phyloP scores from a whole-genome alignment of 2,888 invertebrate species.

The Cantharis lateralis region DNA sequence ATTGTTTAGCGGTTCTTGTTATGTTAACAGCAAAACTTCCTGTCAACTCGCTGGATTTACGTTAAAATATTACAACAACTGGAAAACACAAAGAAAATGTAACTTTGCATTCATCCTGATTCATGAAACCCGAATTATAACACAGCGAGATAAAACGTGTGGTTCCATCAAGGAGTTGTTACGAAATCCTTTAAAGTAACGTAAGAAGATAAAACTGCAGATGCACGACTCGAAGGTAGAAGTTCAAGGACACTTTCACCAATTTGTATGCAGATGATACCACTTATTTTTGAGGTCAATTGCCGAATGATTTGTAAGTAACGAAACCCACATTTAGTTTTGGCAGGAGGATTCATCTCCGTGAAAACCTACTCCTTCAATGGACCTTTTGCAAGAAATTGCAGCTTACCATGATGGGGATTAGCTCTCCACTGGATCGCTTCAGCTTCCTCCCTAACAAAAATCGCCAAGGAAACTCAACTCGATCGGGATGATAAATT shows the following conservation, averaged over 20 bases:
- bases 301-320: background rate
- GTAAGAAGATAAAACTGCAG: background rate
- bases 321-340: background rate
- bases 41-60: background rate
- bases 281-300: background rate
- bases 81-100: background rate
- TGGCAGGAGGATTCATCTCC: background rate
- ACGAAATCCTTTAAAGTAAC: background rate
- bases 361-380: too few species aligned
- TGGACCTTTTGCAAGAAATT: too few species aligned
- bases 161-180: background rate
- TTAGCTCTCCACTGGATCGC: too few species aligned
- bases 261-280: background rate
- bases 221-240: background rate
- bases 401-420: too few species aligned
- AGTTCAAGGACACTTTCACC: background rate
- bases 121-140: background rate
- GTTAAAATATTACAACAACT: background rate
- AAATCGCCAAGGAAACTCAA: too few species aligned
- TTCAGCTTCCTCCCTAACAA: too few species aligned
- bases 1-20: background rate
- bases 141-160: background rate
- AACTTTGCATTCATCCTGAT: background rate
- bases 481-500: too few species aligned
- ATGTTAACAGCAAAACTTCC: background rate